A percentile compares a stretch with the other conserved stretches of the same genome.
These are phyloP conservation scores for Paramormyrops hopkinsi DNA, from an alignment of 2,797 vertebrate genomes.

Conservation along the genomic window DNA sequence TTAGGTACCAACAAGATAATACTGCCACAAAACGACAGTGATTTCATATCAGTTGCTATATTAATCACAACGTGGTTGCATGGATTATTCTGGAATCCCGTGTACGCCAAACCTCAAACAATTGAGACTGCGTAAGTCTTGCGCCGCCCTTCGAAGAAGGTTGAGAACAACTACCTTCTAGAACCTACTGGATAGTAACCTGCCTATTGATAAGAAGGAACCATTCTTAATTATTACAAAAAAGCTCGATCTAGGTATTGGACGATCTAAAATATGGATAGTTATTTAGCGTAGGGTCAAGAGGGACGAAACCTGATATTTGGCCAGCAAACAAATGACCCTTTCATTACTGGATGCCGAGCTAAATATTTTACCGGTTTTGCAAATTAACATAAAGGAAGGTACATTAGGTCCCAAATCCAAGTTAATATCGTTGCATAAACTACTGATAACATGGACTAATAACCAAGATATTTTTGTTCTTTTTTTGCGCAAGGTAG, in stretches of 20 bases:
- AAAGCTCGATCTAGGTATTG: background rate
- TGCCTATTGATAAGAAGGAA: background rate
- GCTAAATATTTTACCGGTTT: background rate
- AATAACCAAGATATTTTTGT: background rate
- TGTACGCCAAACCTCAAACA: background rate
- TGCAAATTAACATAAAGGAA: background rate
- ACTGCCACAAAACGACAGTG: background rate
- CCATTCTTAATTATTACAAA: background rate
- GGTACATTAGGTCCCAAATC: background rate
- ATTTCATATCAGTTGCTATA: background rate
- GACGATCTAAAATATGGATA: background rate
- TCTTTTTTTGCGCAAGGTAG: background rate
- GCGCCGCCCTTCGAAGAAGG: slow-evolving; percentile 54
- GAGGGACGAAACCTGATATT: background rate
- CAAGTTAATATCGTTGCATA: background rate
- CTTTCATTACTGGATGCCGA: background rate
- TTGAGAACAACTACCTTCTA: slow-evolving; percentile 55
- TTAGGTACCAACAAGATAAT: background rate
- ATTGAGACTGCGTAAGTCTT: background rate
- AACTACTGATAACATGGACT: background rate
- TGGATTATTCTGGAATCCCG: slow-evolving; percentile 16
- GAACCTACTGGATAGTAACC: slow-evolving; percentile 59
- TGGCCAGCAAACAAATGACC: background rate
- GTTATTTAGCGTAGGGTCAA: background rate
- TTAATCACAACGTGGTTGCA: background rate